Conservation (phyloP, 2,888 invertebrate genomes). For the Tanaodytes sp. region DNA sequence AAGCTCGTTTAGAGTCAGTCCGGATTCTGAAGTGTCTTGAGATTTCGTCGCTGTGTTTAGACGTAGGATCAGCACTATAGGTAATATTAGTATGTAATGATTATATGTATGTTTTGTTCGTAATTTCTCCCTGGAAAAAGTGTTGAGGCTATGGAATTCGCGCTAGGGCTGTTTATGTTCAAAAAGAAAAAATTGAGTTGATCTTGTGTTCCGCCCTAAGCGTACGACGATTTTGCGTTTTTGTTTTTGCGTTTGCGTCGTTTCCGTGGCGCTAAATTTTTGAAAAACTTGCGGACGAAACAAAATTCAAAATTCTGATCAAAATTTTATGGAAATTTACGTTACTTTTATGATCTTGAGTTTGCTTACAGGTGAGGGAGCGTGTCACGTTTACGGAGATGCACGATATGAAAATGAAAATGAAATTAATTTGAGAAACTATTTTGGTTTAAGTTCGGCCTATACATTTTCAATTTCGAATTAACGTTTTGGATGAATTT, state of each 20-base stretch:
- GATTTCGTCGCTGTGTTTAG: slow-evolving; percentile 71
- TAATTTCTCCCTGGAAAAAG: slow-evolving; percentile 72
- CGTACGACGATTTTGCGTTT: slow-evolving; percentile 59
- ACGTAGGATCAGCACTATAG: slow-evolving; percentile 67
- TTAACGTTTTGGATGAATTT: slow-evolving; percentile 30
- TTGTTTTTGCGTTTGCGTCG: slow-evolving; percentile 54
- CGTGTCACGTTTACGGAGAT: slow-evolving; percentile 63
- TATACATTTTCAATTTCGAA: slow-evolving; percentile 27
- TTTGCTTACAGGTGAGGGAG: slow-evolving; percentile 65
- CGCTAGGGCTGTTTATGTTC: slow-evolving; percentile 54
- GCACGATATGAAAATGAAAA: slow-evolving; percentile 42
- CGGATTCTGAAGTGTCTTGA: slow-evolving; percentile 66
- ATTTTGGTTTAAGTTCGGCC: slow-evolving; percentile 26
- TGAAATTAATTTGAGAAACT: slow-evolving; percentile 31
- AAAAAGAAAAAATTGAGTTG: slow-evolving; percentile 40
- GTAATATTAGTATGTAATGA: slow-evolving; percentile 69
- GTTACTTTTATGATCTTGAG: slow-evolving; percentile 67
- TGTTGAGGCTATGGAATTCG: slow-evolving; percentile 71
- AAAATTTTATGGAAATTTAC: slow-evolving; percentile 66
- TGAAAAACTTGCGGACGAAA: slow-evolving; percentile 65
- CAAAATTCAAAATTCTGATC: slow-evolving; percentile 73
- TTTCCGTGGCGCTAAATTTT: slow-evolving; percentile 38
- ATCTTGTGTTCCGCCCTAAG: slow-evolving; percentile 52
- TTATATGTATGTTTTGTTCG: slow-evolving; percentile 71
- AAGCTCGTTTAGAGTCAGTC: slow-evolving; percentile 50